A percentile compares a stretch with the other conserved stretches of the same genome.
Conservation (phyloP, 2,113 vertebrate genomes). For the Mus spicilegus region DNA sequence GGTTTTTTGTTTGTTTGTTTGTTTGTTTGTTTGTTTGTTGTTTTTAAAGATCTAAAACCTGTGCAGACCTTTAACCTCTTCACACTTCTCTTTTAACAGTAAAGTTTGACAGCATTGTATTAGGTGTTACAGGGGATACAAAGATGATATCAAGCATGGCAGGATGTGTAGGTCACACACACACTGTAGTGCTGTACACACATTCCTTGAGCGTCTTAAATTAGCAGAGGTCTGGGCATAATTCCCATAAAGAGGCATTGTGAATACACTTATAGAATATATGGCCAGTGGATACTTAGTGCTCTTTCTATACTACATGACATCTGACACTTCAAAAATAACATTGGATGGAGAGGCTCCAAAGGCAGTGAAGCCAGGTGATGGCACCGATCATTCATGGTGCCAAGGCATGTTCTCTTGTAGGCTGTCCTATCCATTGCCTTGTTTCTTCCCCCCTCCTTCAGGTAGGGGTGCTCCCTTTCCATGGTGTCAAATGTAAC, state of each 20-base stretch:
- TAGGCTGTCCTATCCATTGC: neutral
- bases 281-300: neutral
- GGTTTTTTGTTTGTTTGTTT: neutral
- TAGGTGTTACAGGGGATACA: neutral
- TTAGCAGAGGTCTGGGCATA: neutral
- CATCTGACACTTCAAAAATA: neutral
- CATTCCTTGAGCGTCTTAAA: neutral
- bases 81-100: neutral
- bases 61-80: neutral
- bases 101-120: too few species aligned
- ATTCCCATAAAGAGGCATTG: neutral
- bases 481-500: neutral
- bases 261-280: neutral
- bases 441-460: neutral
- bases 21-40: neutral
- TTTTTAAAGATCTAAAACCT: too few species aligned
- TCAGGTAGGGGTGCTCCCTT: neutral
- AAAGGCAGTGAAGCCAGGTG: neutral
- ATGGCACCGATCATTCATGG: accelerated
- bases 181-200: neutral
- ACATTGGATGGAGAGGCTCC: neutral
- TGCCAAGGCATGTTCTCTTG: accelerated
- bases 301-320: neutral
- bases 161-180: neutral
- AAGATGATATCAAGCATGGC: neutral